These are phyloP conservation scores for Dione vanillae DNA, from an alignment of 2,888 invertebrate species.

Conservation along the genomic window DNA sequence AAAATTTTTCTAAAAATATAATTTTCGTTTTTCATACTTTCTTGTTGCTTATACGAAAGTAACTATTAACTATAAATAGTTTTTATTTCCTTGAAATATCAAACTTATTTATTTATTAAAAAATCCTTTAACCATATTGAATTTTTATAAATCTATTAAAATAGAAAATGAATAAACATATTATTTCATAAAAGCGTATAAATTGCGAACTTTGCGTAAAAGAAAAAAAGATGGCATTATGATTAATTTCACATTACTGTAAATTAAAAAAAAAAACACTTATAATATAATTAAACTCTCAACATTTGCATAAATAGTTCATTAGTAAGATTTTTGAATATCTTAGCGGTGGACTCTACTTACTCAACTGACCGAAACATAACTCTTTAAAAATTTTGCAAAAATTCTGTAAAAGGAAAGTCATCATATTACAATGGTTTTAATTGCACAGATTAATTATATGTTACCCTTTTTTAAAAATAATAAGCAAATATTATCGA, in stretches of 20 bases:
- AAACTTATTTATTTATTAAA: too few species aligned
- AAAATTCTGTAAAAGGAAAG: conserved; percentile 28
- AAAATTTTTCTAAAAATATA: background rate
- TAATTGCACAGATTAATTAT: too few species aligned
- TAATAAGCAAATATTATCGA: too few species aligned
- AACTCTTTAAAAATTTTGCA: conserved; percentile 15
- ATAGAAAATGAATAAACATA: too few species aligned
- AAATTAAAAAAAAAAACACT: background rate
- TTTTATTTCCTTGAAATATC: too few species aligned
- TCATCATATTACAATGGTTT: background rate
- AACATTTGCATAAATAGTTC: conserved; percentile 17
- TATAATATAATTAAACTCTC: background rate
- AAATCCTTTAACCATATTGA: too few species aligned
- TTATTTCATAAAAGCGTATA: background rate
- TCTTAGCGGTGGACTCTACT: conserved; percentile 28
- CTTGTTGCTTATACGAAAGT: too few species aligned
- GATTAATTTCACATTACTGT: conserved; percentile 9
- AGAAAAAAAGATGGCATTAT: background rate
- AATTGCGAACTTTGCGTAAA: conserved; percentile 3
- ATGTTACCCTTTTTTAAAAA: too few species aligned
- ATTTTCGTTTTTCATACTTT: too few species aligned
- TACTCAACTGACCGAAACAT: conserved; percentile 30
- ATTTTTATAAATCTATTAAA: too few species aligned
- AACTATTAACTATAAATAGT: too few species aligned
- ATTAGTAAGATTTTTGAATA: conserved; percentile 18